Base-by-base conservation (phyloP, 2,113 vertebrate genomes). In the Ptyas mucosa region DNA sequence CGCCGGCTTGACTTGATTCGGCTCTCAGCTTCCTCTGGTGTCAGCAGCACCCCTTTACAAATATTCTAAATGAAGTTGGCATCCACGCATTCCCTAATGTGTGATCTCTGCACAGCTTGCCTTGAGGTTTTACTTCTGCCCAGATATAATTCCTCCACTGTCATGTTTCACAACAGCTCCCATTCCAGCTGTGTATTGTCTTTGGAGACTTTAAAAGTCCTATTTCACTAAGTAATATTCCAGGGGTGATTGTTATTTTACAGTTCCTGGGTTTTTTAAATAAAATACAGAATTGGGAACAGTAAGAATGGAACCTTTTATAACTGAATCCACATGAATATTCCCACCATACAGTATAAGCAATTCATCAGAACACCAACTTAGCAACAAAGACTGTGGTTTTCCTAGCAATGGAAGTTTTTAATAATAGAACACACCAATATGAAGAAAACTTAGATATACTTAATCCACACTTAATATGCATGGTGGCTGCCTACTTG, bases 371-470 rank as follows among this genome's bases (percentile, higher is more conserved):
- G 89, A 52, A 57, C 51, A 90, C 26, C 21, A 61, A 90, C n/a
- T n/a, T 61, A 58, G 55, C 75, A 52, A 39, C 49, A 12, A n/a
- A 87, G 53, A 5, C 81, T 87, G 21, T 86, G 49, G 29, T 3
- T 86, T 93, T 93, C 49, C 75, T 87, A 64, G n/a, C 23, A 11
- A n/a, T 90, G 29, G 54, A 52, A 52, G 21, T 89, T 90, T 93
- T 93, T 64, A 93, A 93, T 90, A 93, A 93, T 87, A 90, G 26
- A 86, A 21, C 29, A 39, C 54, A 57, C 18, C 14, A 52, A 24
- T 87, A 58, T n/a, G 8, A 87, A 91, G 81, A 58, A 91, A 64
- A 92, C 10, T 34, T 89, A n/a, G 46, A 43, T 90, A 64, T 90
- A 58, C 86, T 90, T 87, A 85, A 93, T 52, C 69, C 23, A 26